Evolutionary conservation across 2,888 invertebrate species (phyloP).

Genomic region (Idaea aversata): DNA sequence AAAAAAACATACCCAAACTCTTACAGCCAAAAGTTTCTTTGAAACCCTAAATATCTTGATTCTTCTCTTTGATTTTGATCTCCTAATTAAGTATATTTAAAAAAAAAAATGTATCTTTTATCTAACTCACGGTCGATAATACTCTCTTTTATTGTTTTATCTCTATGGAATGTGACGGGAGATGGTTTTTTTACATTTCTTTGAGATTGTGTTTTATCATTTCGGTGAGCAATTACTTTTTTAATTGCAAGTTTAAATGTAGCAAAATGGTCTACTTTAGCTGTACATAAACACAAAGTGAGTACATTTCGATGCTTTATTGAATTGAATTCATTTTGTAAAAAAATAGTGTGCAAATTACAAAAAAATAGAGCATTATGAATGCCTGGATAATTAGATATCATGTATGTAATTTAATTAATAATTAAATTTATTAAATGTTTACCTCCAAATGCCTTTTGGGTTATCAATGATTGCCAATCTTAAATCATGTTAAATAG

Average conservation of each 20-base stretch:
- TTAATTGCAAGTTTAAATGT: slow-evolving; percentile 12
- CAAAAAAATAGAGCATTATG: slow-evolving; percentile 58
- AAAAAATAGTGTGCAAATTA: slow-evolving; percentile 34
- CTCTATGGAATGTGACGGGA: not conserved
- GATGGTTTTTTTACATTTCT: not conserved
- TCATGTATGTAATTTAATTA: slow-evolving; percentile 43
- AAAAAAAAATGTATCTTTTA: too few relatives aligned
- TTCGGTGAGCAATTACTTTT: slow-evolving; percentile 14
- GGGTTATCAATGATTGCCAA: not conserved
- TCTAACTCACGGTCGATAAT: too few relatives aligned
- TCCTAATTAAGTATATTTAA: too few relatives aligned
- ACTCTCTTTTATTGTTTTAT: not conserved
- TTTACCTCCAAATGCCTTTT: slow-evolving; percentile 40
- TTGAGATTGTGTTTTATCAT: not conserved
- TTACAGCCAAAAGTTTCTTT: too few relatives aligned
- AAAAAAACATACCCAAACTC: too few relatives aligned
- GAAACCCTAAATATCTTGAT: too few relatives aligned
- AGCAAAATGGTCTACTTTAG: not conserved
- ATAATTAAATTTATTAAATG: slow-evolving; percentile 52
- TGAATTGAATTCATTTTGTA: slow-evolving; percentile 62
- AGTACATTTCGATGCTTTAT: slow-evolving; percentile 42
- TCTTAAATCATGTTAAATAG: not conserved
- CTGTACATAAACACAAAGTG: slow-evolving; percentile 44
- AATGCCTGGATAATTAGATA: slow-evolving; percentile 59
- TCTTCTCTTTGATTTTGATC: too few relatives aligned